Percentiles rank a stretch among this genome's conserved stretches.
phyloP scores from a whole-genome alignment of 2,113 vertebrate species.

The Cariama cristata region DNA sequence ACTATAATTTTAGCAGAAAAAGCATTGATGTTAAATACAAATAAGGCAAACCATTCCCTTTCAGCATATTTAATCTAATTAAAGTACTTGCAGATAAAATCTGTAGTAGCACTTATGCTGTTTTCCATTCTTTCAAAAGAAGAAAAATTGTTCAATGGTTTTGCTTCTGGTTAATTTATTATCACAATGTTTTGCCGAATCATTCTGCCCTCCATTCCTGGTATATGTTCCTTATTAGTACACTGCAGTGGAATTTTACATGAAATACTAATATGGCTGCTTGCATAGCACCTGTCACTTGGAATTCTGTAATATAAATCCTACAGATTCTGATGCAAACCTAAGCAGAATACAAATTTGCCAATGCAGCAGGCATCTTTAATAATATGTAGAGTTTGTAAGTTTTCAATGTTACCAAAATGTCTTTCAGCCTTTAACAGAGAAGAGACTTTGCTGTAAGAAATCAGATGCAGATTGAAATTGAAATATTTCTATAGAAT shows the following conservation, averaged over 20 bases:
- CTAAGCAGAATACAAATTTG: conserved; percentile 55
- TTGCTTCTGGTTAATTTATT: neutral
- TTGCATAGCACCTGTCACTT: conserved; percentile 42
- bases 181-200: neutral
- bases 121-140: neutral
- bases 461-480: conserved; percentile 3
- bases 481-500: neutral
- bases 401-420: conserved; percentile 19
- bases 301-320: conserved; percentile 33
- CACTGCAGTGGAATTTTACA: neutral
- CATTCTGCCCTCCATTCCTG: neutral
- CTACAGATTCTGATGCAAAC: conserved; percentile 33
- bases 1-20: neutral
- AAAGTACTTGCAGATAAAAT: neutral
- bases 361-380: neutral
- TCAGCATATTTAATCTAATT: neutral
- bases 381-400: neutral
- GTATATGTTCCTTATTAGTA: conserved; percentile 11
- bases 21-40: neutral
- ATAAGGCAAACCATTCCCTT: neutral
- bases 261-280: neutral
- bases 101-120: neutral
- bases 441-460: neutral
- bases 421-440: neutral
- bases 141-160: neutral